A percentile compares a stretch with the other conserved stretches of the same genome.
Conservation (phyloP, 2,888 invertebrate species). For the Penaeus monodon region DNA sequence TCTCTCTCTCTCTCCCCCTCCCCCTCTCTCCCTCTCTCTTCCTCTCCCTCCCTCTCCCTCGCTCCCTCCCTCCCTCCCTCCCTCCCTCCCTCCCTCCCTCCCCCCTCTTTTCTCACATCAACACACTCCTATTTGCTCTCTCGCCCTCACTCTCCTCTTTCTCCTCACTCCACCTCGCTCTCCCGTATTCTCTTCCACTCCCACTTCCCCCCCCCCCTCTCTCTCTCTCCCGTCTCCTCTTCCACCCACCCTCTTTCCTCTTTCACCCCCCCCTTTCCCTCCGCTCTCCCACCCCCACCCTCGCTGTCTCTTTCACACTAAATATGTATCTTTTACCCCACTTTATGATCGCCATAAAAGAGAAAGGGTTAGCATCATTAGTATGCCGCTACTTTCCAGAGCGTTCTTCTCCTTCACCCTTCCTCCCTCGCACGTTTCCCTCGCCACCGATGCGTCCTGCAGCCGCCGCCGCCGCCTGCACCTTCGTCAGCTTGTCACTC, state of each 20-base stretch:
- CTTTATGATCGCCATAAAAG: background rate
- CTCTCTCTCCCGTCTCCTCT: background rate
- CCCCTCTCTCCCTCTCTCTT: background rate
- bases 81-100: too few species aligned
- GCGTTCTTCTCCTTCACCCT: too few species aligned
- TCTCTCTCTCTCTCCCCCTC: background rate
- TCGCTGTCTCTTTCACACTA: background rate
- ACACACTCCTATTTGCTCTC: background rate
- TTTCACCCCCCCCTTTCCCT: background rate
- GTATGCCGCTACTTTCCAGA: too few species aligned
- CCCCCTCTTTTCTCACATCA: too few species aligned
- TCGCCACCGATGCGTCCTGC: too few species aligned
- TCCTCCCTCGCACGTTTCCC: too few species aligned
- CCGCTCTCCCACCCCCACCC: background rate
- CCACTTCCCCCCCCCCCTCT: background rate
- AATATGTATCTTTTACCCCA: background rate
- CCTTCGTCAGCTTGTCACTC: too few species aligned
- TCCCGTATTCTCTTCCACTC: background rate
- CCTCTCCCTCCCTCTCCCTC: background rate
- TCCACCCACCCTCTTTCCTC: background rate
- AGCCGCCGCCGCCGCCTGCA: too few species aligned
- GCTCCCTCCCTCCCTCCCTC: background rate
- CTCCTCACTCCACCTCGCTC: constrained; percentile 8
- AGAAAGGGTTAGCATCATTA: too few species aligned
- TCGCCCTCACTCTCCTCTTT: constrained; percentile 15